These are phyloP conservation scores for Galendromus occidentalis DNA, from an alignment of 1,140 invertebrate species.

Conservation along the genomic window DNA sequence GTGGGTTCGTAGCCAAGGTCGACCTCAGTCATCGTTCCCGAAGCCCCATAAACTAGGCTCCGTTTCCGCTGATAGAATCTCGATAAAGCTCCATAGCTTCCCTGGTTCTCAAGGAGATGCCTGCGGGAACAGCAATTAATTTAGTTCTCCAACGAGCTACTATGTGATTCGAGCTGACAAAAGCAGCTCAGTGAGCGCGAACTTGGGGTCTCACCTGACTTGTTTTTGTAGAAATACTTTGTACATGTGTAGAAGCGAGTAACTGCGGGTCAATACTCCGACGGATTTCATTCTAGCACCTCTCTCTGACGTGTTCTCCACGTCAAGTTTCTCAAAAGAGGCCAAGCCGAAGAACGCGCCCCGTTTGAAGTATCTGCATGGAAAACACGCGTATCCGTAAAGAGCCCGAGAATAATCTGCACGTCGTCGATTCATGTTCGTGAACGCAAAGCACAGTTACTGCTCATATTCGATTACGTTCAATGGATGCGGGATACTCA, in stretches of 20 bases:
- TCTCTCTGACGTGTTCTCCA: constrained; percentile 29
- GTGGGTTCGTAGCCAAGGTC: background rate
- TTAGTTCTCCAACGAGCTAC: too few species aligned
- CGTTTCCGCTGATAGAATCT: constrained; percentile 28
- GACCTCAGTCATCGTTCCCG: background rate
- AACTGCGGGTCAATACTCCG: constrained; percentile 28
- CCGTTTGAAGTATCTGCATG: constrained; percentile 29
- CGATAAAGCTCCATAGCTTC: constrained; percentile 26
- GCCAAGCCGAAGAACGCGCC: constrained; percentile 29
- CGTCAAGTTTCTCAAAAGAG: constrained; percentile 32
- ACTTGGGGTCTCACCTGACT: constrained; percentile 26
- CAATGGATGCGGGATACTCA: constrained; percentile 20
- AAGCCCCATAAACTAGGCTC: constrained; percentile 19
- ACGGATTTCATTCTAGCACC: constrained; percentile 33
- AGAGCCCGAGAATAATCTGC: background rate
- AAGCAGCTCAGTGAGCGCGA: background rate
- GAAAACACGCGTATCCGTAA: too few species aligned
- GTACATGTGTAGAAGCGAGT: constrained; percentile 28
- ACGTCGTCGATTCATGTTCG: too few species aligned
- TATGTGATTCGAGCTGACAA: too few species aligned
- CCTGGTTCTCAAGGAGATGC: constrained; percentile 29
- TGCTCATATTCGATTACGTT: too few species aligned
- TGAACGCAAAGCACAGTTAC: too few species aligned
- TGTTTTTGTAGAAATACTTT: constrained; percentile 30
- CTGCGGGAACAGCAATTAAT: too few species aligned